A percentile compares a stretch with the other conserved stretches of the same genome.
phyloP scores from a whole-genome alignment of 2,888 invertebrate genomes.

The Mythimna pallens region DNA sequence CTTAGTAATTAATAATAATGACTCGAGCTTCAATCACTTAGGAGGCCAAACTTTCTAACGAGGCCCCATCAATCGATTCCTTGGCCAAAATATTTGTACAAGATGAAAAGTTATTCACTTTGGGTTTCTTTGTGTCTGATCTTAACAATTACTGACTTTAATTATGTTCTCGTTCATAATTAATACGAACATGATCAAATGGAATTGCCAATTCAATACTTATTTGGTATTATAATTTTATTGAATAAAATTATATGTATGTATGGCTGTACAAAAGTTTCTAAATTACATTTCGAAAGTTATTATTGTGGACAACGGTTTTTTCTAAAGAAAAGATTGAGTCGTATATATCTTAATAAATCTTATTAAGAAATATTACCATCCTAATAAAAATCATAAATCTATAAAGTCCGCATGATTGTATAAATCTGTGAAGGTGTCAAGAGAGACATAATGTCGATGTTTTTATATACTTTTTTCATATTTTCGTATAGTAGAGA shows the following conservation, averaged over 20 bases:
- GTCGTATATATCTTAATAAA: neutral
- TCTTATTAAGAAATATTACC: slow-evolving; percentile 4
- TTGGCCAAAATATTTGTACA: slow-evolving; percentile 64
- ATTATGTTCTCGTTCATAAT: slow-evolving; percentile 47
- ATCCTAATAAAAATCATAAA: slow-evolving; percentile 43
- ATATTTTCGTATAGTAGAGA: slow-evolving; percentile 43
- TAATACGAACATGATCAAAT: slow-evolving; percentile 40
- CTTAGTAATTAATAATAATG: slow-evolving; percentile 66
- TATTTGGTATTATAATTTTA: neutral
- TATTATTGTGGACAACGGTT: neutral
- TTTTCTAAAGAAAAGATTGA: neutral
- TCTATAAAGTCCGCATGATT: slow-evolving; percentile 36
- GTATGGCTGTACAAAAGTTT: neutral
- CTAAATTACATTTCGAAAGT: neutral
- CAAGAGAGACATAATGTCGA: slow-evolving; percentile 40
- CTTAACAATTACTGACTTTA: slow-evolving; percentile 43
- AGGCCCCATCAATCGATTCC: slow-evolving; percentile 52
- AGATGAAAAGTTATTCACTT: slow-evolving; percentile 47
- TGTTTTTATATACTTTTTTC: slow-evolving; percentile 50
- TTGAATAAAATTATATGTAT: slow-evolving; percentile 5
- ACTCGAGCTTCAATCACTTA: slow-evolving; percentile 59
- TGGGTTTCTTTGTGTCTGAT: slow-evolving; percentile 32
- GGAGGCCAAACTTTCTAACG: slow-evolving; percentile 63
- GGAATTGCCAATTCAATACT: neutral
- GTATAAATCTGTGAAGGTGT: slow-evolving; percentile 51